Evolutionary conservation across 1,140 invertebrate genomes (phyloP).

Genomic region (Monochamus saltuarius): DNA sequence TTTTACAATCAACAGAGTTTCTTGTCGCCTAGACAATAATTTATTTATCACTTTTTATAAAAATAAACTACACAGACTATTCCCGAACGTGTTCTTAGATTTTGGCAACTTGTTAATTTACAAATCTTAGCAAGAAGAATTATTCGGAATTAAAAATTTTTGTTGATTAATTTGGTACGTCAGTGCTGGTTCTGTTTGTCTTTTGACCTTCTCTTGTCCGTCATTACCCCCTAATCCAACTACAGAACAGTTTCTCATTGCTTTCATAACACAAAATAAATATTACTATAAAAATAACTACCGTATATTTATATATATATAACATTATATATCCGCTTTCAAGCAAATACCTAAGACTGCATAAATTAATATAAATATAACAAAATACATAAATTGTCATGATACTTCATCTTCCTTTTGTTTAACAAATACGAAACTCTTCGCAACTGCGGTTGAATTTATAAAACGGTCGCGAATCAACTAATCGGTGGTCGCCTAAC

Average conservation of each 20-base stretch:
- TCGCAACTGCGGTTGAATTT: constrained; percentile 12
- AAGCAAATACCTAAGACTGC: constrained; percentile 11
- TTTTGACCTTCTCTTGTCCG: background rate
- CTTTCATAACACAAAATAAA: constrained; percentile 16
- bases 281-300: constrained; percentile 20
- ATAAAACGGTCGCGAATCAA: constrained; percentile 18
- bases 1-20: too few relatives aligned
- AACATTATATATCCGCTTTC: constrained; percentile 13
- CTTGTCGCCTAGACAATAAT: too few relatives aligned
- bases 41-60: too few relatives aligned
- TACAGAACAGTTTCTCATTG: constrained; percentile 19
- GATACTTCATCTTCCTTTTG: constrained; percentile 18
- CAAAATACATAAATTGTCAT: constrained; percentile 29
- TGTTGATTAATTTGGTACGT: too few relatives aligned
- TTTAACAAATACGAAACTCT: constrained; percentile 11
- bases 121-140: too few relatives aligned
- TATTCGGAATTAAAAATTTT: too few relatives aligned
- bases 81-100: too few relatives aligned
- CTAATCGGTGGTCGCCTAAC: constrained; percentile 17
- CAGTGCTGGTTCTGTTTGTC: too few relatives aligned
- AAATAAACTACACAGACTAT: too few relatives aligned
- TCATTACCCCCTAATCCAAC: background rate
- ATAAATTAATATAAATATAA: constrained; percentile 21
- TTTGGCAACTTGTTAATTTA: too few relatives aligned
- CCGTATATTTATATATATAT: constrained; percentile 21